A percentile compares a stretch with the other conserved stretches of the same genome.
phyloP scores from a whole-genome alignment of 1,140 invertebrate genomes.

The Papilio polytes region DNA sequence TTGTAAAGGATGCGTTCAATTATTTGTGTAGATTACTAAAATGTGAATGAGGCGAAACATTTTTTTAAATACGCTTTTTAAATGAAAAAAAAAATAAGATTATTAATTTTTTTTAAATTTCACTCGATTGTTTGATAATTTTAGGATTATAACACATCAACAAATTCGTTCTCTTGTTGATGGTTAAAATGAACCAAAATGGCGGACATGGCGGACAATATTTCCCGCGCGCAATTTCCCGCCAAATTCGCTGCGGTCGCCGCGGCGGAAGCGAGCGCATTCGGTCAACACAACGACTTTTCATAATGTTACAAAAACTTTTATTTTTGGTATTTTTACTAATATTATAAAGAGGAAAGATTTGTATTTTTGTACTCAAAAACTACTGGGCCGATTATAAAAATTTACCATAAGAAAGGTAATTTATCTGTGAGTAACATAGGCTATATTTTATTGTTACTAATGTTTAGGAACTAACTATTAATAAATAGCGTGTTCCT shows the following conservation, averaged over 20 bases:
- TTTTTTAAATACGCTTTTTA: no score
- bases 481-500: no score
- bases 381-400: no score
- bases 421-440: no score
- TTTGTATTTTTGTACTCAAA: no score
- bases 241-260: neutral
- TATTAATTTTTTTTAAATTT: no score
- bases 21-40: neutral
- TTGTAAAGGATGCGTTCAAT: neutral
- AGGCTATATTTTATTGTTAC: no score
- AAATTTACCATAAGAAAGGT: no score
- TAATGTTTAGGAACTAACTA: no score
- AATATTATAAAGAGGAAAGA: no score
- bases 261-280: constrained; percentile 19
- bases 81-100: no score
- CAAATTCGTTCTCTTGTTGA: neutral
- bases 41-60: neutral
- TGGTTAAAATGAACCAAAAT: neutral
- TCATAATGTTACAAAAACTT: constrained; percentile 1
- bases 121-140: neutral
- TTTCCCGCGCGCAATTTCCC: constrained; percentile 29
- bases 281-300: constrained; percentile 14
- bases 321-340: neutral
- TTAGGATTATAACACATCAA: neutral
- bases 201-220: neutral